Base-by-base conservation (phyloP, 2,888 invertebrate genomes). In the Malthinus seriepunctatus region DNA sequence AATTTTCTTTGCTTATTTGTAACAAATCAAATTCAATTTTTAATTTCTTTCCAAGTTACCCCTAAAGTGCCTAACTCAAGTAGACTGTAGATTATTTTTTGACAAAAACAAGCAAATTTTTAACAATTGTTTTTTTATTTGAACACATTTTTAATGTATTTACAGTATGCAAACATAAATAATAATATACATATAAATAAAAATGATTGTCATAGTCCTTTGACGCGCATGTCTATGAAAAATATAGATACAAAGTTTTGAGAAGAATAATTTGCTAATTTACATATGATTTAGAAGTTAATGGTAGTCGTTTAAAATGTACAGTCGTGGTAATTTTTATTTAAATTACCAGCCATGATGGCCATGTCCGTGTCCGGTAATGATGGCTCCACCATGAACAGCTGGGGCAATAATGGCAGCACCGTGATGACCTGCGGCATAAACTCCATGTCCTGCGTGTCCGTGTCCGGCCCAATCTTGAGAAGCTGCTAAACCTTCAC, bases 331-430 rank as follows among this genome's bases (percentile, higher is more conserved):
- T 14, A 37, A 52, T 32, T 15, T 42, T 51, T 34, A 11, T 1
- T 8, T n/a, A 38, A 42, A 9, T 60, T 51, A 69, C 66, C 66
- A 69, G 59, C 65, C 60, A 56, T 63, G 59, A 63, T 60, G 54
- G 35, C 57, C 45, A 48, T 54, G 53, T 32, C 47, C 61, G 12
- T 23, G 51, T 1, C 34, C 60, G 15, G 48, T 55, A 55, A 44
- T 33, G 5, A 51, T 23, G 11, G 48, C 48, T 10, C 45, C 49
- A 23, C 39, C 49, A 14, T 39, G 38, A 4, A 8, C 39, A 15
- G 14, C 39, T 32, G 62, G 61, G 4, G 65, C 61, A 9, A 60
- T 60, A 10, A 63, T 33, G 14, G 50, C 51, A 42, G 60, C 62
- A 15, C 50, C 59, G 31, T 56, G 58, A 8, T 45, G 60, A 12